Conservation (phyloP, 1,140 invertebrate genomes). For the Hyposmocoma kahamanoa region DNA sequence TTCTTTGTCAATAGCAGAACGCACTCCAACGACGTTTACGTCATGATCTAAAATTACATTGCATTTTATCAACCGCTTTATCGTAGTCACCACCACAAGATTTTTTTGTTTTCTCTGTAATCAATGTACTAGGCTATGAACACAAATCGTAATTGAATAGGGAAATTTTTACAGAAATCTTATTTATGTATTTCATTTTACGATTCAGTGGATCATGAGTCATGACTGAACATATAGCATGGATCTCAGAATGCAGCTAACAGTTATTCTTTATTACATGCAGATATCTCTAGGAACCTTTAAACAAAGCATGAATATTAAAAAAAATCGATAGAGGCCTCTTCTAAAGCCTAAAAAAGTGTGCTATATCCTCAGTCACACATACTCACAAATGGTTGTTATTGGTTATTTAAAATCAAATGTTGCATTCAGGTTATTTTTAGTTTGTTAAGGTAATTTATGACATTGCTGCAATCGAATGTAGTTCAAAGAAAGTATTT, state of each 20-base stretch:
- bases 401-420: conserved; percentile 61
- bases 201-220: conserved; percentile 62
- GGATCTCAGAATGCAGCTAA: conserved; percentile 71
- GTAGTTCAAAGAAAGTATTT: conserved; percentile 65
- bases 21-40: conserved; percentile 25
- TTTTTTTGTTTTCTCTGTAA: conserved; percentile 33
- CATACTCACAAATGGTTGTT: conserved; percentile 63
- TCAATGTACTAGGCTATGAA: conserved; percentile 63
- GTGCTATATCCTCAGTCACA: conserved; percentile 61
- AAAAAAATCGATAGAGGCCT: conserved; percentile 20
- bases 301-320: conserved; percentile 4
- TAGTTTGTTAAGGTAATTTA: conserved; percentile 37
- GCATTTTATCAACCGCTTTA: conserved; percentile 58
- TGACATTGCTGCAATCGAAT: conserved; percentile 66
- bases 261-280: conserved; percentile 38
- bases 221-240: conserved; percentile 66
- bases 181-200: conserved; percentile 55
- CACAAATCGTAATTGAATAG: conserved; percentile 44
- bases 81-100: conserved; percentile 40
- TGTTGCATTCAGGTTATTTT: conserved; percentile 70
- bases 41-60: conserved; percentile 40
- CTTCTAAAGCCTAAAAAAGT: conserved; percentile 32
- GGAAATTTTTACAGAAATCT: conserved; percentile 54
- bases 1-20: conserved; percentile 37
- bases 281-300: too few species aligned